These are phyloP conservation scores for Ara ararauna DNA, from an alignment of 2,797 vertebrate genomes.

Conservation along the genomic window DNA sequence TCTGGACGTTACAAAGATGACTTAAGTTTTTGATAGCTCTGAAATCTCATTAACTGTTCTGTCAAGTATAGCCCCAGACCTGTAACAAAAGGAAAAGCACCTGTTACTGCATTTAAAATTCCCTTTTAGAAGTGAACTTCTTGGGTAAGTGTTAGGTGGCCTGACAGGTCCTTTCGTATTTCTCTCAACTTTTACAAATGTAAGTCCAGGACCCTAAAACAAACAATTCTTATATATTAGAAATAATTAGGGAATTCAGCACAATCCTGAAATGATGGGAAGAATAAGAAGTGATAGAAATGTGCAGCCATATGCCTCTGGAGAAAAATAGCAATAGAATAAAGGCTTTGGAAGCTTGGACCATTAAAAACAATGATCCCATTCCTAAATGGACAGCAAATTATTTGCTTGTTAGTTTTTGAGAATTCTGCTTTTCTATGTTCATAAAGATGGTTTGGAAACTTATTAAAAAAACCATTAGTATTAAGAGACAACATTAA, in stretches of 20 bases:
- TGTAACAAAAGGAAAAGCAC: background rate
- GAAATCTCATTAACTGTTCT: background rate
- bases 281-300: background rate
- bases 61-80: background rate
- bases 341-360: background rate
- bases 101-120: background rate
- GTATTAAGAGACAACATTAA: background rate
- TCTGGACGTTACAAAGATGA: background rate
- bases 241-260: background rate
- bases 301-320: background rate
- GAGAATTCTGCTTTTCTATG: background rate
- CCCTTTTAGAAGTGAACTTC: background rate
- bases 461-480: background rate
- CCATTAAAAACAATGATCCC: background rate
- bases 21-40: background rate
- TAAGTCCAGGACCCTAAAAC: background rate
- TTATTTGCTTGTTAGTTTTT: background rate
- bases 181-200: background rate
- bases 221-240: background rate
- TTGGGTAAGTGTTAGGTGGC: background rate
- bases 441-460: background rate
- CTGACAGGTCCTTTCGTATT: background rate
- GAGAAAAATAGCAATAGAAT: background rate
- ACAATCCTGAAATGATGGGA: background rate
- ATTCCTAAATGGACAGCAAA: background rate